These are phyloP conservation scores for Drosophila fungiperda DNA, from an alignment of 2,888 invertebrate genomes.

Conservation along the genomic window DNA sequence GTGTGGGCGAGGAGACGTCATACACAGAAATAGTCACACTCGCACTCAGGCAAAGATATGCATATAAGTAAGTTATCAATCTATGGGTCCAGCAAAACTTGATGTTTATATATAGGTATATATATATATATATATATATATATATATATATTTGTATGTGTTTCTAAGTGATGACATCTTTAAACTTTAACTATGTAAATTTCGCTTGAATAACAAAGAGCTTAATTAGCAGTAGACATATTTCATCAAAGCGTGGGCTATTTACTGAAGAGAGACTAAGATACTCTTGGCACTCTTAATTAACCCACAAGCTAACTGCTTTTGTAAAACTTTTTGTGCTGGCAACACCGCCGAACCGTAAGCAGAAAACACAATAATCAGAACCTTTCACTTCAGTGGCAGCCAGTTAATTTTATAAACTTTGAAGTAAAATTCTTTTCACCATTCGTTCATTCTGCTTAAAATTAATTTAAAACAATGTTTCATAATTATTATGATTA, in stretches of 20 bases:
- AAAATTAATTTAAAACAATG: not conserved
- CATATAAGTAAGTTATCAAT: not conserved
- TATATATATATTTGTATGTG: not conserved
- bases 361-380: not conserved
- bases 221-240: not conserved
- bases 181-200: not conserved
- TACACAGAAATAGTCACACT: not conserved
- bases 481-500: not conserved
- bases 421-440: not conserved
- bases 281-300: not conserved
- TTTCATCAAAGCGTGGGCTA: slow-evolving; percentile 1
- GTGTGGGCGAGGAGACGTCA: slow-evolving; percentile 20
- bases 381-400: not conserved
- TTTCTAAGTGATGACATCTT: slow-evolving; percentile 1
- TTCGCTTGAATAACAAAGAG: slow-evolving; percentile 11
- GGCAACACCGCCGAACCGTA: not conserved
- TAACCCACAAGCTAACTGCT: not conserved
- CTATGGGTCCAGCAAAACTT: not conserved
- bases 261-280: not conserved
- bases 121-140: not conserved
- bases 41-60: not conserved
- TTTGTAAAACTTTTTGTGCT: not conserved
- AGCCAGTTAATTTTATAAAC: not conserved
- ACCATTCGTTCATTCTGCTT: not conserved
- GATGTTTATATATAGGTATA: not conserved